These are phyloP conservation scores for Thumatha senex DNA, from an alignment of 2,888 invertebrate species.

Conservation along the genomic window DNA sequence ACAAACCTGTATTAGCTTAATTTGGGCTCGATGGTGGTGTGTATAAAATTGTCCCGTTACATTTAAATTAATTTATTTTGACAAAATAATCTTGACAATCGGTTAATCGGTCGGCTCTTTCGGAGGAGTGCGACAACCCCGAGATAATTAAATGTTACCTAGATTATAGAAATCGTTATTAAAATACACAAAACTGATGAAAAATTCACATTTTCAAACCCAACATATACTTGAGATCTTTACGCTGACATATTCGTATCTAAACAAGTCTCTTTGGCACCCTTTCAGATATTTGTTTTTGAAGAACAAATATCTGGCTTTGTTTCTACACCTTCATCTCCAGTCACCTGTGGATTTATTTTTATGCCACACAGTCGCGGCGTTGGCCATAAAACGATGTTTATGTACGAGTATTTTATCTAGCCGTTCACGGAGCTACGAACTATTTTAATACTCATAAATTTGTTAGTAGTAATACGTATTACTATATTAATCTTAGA, in stretches of 20 bases:
- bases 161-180: no score
- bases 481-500: neutral
- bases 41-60: no score
- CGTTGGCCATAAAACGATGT: slow-evolving; percentile 5
- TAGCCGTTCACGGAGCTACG: neutral
- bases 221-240: no score
- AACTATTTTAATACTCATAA: slow-evolving; percentile 8
- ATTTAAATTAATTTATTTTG: no score
- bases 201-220: no score
- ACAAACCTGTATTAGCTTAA: no score
- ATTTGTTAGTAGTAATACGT: neutral
- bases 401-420: slow-evolving; percentile 6
- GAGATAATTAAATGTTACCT: no score
- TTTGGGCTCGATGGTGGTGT: no score
- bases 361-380: slow-evolving; percentile 2
- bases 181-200: no score
- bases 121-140: no score
- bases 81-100: no score
- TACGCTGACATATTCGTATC: neutral
- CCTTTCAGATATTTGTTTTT: neutral
- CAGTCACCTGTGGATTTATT: slow-evolving; percentile 10
- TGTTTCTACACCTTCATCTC: neutral
- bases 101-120: no score
- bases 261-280: neutral
- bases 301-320: neutral